Conservation (phyloP, 2,888 invertebrate genomes). For the Bombyx huttoni region DNA sequence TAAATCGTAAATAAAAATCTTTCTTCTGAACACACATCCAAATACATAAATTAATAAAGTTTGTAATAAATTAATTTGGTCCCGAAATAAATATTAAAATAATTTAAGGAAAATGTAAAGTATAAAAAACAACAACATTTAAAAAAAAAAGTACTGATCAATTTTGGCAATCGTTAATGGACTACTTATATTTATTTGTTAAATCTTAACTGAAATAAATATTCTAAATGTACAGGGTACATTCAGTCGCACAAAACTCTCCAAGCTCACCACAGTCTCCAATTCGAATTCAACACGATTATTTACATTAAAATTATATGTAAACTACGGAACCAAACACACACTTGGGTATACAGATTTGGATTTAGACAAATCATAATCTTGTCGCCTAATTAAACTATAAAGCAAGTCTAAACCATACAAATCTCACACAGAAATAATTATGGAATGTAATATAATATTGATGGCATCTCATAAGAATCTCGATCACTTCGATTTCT, state of each 20-base stretch:
- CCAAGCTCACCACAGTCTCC: conserved; percentile 34
- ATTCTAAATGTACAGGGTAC: conserved; percentile 48
- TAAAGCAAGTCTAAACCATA: conserved; percentile 51
- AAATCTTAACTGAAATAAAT: conserved; percentile 64
- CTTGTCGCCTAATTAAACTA: conserved; percentile 53
- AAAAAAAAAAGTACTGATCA: conserved; percentile 60
- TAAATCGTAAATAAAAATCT: conserved; percentile 67
- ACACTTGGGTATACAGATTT: conserved; percentile 42
- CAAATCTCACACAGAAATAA: conserved; percentile 51
- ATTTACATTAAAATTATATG: conserved; percentile 41
- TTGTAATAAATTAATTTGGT: conserved; percentile 72
- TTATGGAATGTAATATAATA: conserved; percentile 57
- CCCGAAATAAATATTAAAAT: conserved; percentile 70
- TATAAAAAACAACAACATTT: conserved; percentile 46
- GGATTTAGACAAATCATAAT: conserved; percentile 45
- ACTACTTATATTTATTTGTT: conserved; percentile 55
- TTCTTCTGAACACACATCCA: conserved; percentile 61
- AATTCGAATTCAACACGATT: conserved; percentile 20
- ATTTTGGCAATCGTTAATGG: conserved; percentile 69
- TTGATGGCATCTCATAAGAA: conserved; percentile 36
- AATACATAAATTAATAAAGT: conserved; percentile 58
- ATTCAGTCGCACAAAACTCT: conserved; percentile 45
- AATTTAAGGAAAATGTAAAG: conserved; percentile 55
- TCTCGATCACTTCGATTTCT: conserved; percentile 24
- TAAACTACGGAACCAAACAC: conserved; percentile 42